These are phyloP conservation scores for Aviceda subcristata DNA, from an alignment of 2,113 vertebrate genomes.

Conservation along the genomic window DNA sequence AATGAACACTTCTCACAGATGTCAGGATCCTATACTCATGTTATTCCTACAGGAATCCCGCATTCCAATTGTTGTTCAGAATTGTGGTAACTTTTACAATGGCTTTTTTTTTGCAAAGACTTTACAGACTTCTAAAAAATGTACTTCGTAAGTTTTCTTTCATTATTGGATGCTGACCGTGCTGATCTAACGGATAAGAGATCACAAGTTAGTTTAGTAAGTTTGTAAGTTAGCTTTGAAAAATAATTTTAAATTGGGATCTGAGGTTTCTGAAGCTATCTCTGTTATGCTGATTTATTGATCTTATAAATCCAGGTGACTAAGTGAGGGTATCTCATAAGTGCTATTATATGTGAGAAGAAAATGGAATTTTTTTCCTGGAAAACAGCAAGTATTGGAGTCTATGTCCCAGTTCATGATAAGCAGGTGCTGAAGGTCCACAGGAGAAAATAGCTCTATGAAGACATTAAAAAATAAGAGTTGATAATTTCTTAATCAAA, in stretches of 20 bases:
- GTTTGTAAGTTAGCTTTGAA: not conserved
- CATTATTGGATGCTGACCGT: not conserved
- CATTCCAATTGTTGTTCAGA: not conserved
- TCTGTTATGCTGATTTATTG: not conserved
- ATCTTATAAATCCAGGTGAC: not conserved
- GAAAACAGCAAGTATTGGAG: not conserved
- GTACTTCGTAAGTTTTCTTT: not conserved
- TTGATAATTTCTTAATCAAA: not conserved
- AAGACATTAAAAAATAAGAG: not conserved
- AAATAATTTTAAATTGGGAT: not conserved
- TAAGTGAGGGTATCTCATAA: not conserved
- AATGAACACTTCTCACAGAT: slow-evolving; percentile 49
- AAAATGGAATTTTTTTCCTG: not conserved
- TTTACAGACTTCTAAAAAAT: not conserved
- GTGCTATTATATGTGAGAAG: not conserved
- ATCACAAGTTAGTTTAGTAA: not conserved
- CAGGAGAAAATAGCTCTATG: not conserved
- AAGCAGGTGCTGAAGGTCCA: not conserved
- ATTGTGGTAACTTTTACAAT: not conserved
- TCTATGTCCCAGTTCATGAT: not conserved
- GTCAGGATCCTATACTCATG: not conserved
- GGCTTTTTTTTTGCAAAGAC: not conserved
- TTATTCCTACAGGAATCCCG: slow-evolving; percentile 28
- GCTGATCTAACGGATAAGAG: not conserved
- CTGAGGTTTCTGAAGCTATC: not conserved